Base-by-base conservation (phyloP, 2,113 vertebrate genomes). In the zebrafish (Danio rerio) region DNA sequence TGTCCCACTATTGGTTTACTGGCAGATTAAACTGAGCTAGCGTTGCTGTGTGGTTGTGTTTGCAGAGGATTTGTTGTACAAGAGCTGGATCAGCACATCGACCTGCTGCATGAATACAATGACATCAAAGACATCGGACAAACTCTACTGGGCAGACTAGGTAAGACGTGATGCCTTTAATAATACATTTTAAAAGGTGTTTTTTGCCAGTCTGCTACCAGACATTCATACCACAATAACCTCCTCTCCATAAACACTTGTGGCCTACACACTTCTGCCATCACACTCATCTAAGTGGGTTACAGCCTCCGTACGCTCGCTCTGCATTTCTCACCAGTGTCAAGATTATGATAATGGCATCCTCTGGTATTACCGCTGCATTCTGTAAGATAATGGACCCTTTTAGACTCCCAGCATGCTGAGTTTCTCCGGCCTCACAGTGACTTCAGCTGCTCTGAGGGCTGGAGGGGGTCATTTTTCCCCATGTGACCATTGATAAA, bases 91-190 rank as follows among this genome's bases (percentile, higher is more conserved):
- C 85, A 89, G 85, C 97, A 98, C 85, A 98, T 98, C 83, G 87
- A 95, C 80, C 92, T 94, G 86, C 94, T 99, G 71, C 98, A 99
- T 0, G 95, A 98, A 86, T 99, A 99, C 83, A 99, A 98, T 6
- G 96, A 98, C 85, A 93, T 98, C 80, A 99, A 99, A 92, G 98
- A 99, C 84, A 91, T 92, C 9, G 96, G 95, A 56, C 98, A 99
- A 90, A 94, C 95, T 88, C 94, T 99, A 55, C 91, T 99, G 40
- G 98, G 97, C 43, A 96, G 90, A 69, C 88, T 99, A 45, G 97
- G 97, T 98, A 93, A 95, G 94, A 83, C 52, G 52, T 66, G 40
- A 18, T 16, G 3, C 20, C 4, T 16, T 50, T 16, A 50, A 72
- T 53, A 72, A 49, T 21, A 50, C 15, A 31, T 15, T n/a, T n/a